A percentile compares a stretch with the other conserved stretches of the same genome.
phyloP scores from a whole-genome alignment of 2,888 invertebrate genomes.

The Spisula subtruncata region DNA sequence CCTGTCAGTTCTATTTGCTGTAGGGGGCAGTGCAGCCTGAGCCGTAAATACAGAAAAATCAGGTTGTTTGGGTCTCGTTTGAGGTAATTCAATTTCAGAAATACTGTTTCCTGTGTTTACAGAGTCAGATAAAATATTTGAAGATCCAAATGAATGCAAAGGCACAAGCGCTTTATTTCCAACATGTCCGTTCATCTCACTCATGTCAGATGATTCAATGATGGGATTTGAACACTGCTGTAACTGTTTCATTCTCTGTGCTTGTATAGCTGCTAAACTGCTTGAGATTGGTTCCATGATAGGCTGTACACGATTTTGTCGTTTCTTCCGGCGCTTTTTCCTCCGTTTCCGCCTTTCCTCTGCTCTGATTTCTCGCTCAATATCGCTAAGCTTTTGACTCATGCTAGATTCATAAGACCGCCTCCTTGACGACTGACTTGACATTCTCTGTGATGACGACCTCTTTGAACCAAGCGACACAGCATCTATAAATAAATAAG shows the following conservation, averaged over 20 bases:
- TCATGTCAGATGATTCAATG: slow-evolving; percentile 80
- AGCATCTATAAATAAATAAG: slow-evolving; percentile 76
- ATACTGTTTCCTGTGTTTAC: slow-evolving; percentile 68
- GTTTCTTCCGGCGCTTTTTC: slow-evolving; percentile 75
- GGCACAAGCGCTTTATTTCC: slow-evolving; percentile 70
- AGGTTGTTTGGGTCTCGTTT: slow-evolving; percentile 64
- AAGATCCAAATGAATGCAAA: slow-evolving; percentile 67
- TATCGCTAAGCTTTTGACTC: slow-evolving; percentile 72
- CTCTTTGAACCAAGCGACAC: slow-evolving; percentile 72
- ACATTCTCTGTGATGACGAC: slow-evolving; percentile 45
- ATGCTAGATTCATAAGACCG: slow-evolving; percentile 95
- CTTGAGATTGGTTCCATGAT: slow-evolving; percentile 77
- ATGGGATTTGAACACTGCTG: slow-evolving; percentile 67
- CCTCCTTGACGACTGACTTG: slow-evolving; percentile 88
- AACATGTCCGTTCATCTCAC: slow-evolving; percentile 77
- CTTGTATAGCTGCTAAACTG: slow-evolving; percentile 71
- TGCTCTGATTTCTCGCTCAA: slow-evolving; percentile 65
- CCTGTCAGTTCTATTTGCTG: slow-evolving; percentile 45
- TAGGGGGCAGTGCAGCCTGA: slow-evolving; percentile 63
- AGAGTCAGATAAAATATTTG: slow-evolving; percentile 71
- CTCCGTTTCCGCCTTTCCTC: slow-evolving; percentile 68
- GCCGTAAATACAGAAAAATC: slow-evolving; percentile 82
- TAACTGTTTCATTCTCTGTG: slow-evolving; percentile 58
- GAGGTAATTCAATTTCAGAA: slow-evolving; percentile 72
- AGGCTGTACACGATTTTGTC: slow-evolving; percentile 76